A percentile compares a stretch with the other conserved stretches of the same genome.
These are phyloP conservation scores for Chrysolina oricalcia DNA, from an alignment of 2,888 invertebrate species.

Conservation along the genomic window DNA sequence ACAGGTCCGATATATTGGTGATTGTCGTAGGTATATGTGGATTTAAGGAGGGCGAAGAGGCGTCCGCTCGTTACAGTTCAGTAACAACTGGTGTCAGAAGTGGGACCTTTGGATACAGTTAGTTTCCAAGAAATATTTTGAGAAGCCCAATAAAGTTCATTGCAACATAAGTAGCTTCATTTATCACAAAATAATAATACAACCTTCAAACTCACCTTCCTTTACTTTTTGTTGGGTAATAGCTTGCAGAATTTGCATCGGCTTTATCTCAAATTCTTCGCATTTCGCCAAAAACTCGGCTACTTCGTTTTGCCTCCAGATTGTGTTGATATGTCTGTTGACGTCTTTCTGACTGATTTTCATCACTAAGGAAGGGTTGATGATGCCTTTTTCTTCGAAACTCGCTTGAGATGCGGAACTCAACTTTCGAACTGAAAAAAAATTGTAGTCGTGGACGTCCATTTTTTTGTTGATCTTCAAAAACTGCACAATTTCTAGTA, in stretches of 20 bases:
- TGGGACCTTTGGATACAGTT: too few relatives aligned
- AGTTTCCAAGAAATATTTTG: too few relatives aligned
- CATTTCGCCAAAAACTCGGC: constrained; percentile 81
- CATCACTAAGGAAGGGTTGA: constrained; percentile 78
- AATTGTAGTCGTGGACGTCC: not conserved
- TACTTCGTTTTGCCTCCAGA: constrained; percentile 87
- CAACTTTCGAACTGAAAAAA: constrained; percentile 53
- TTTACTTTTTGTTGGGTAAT: constrained; percentile 42
- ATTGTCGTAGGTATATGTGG: too few relatives aligned
- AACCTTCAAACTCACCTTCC: constrained; percentile 54
- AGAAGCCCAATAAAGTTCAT: too few relatives aligned
- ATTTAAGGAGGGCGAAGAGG: too few relatives aligned
- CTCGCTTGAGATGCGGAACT: constrained; percentile 56
- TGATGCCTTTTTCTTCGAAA: constrained; percentile 71
- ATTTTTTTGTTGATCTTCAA: not conserved
- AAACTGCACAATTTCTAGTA: not conserved
- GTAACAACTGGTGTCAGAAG: too few relatives aligned
- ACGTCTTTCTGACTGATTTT: constrained; percentile 82
- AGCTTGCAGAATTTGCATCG: constrained; percentile 61
- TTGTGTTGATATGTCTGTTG: constrained; percentile 85
- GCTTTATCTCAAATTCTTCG: constrained; percentile 74
- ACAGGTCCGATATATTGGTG: too few relatives aligned
- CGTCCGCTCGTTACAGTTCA: too few relatives aligned
- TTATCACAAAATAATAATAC: not conserved
- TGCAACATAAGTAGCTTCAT: too few relatives aligned